Evolutionary conservation across 2,797 vertebrate species (phyloP), one percentile per base, ranked within the genome.

Genomic region (Melopsittacus undulatus): DNA sequence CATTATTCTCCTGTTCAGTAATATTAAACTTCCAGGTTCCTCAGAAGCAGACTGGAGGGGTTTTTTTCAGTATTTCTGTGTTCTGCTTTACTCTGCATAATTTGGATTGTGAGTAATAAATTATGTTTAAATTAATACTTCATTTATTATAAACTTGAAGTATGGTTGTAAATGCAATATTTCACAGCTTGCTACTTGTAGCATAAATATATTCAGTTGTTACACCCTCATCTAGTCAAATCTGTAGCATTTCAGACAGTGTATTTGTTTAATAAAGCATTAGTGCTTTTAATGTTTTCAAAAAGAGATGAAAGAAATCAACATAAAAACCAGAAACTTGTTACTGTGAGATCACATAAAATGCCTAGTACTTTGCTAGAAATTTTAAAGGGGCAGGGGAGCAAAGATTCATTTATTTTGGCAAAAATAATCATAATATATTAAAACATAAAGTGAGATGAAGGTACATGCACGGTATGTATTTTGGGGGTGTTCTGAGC

Each of bases 41-140:
- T n/a, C 59, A n/a, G 30, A 76, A 76, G 23, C 61, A 46, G 29
- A 14, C 1, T 20, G 8, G 1, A n/a, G 16, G 1, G 0, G 4
- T 29, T 70, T n/a, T 51, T 1, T 8, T 22, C 10, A n/a, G 3
- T 83, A 18, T 74, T 89, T 80, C 34, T 40, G 52, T 49, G 10
- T 78, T 83, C 52, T 83, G 27, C 13, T 21, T 67, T 73, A 18
- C 18, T 29, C 18, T 64, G 19, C 21, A 18, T 43, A 36, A 52
- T 83, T 82, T 45, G 52, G 16, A 30, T 43, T 26, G 11, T 54
- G 12, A 70, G 11, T 56, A 40, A 59, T 72, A 61, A 64, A 30
- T 43, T 45, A 20, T 6, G 12, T 36, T 87, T 78, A 49, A 78
- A 59, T 67, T 6, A 78, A 11, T 78, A 64, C 63, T 64, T 64